Evolutionary conservation across 2,888 invertebrate genomes (phyloP), one percentile per base, ranked within the genome.

Genomic region (Catotricha subobsoleta): DNA sequence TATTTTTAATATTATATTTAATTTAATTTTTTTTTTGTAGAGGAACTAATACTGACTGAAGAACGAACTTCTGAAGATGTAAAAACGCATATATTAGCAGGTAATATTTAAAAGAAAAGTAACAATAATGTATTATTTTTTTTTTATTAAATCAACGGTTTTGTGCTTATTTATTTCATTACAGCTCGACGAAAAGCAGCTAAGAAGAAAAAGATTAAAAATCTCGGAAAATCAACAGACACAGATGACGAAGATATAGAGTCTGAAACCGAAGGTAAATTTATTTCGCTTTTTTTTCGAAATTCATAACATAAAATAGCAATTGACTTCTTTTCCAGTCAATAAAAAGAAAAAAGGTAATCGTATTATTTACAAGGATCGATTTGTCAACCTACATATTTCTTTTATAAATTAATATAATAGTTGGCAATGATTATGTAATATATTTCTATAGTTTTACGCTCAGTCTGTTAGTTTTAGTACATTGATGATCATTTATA

Each of bases 11-110:
- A 57, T 50, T 62, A 67, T 48, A 8, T n/a, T 51, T 34, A 42
- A 36, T 39, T 19, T 16, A 12, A 12, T 19, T n/a, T n/a, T 6
- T 8, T 41, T 20, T n/a, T 76, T 74, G 42, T 76, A 94, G 97
- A 98, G 80, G 98, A 98, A 74, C 95, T 97, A 46, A 98, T 99
- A 65, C 74, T 99, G 63, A 92, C 91, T 50, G 98, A 98, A 72
- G 97, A 98, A 67, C 76, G 95, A 68, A 99, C 98, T 51, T 97
- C 97, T 50, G 97, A 98, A 62, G 97, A 97, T 67, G 97, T 98
- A 66, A 95, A 92, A 67, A 79, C 90, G 77, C 94, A 95, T 65
- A 99, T 99, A 66, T 92, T 98, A 71, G 97, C 98, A 79, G 88
- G 90, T 90, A 20, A 12, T 16, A 20, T 16, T 12, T 2, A 25